phyloP scores from a whole-genome alignment of 1,140 invertebrate genomes.

The Aphaenogaster rudis region DNA sequence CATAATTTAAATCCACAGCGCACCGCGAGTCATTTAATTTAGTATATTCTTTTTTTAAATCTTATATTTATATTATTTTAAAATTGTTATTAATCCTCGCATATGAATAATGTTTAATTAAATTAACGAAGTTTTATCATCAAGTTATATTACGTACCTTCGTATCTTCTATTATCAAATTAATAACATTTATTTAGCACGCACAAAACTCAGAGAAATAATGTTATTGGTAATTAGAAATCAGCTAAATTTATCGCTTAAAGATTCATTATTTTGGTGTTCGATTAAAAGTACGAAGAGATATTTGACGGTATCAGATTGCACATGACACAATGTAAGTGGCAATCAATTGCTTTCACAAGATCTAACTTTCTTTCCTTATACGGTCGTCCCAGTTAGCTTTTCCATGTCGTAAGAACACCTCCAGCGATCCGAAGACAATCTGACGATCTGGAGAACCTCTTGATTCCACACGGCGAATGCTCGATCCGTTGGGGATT shows the following conservation, averaged over 20 bases:
- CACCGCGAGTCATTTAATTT: background rate
- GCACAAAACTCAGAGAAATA: background rate
- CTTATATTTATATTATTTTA: background rate
- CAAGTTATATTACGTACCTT: background rate
- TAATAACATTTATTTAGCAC: background rate
- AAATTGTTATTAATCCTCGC: conserved; percentile 6
- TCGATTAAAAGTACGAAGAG: background rate
- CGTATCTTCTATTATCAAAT: background rate
- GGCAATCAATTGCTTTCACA: conserved; percentile 19
- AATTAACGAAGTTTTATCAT: background rate
- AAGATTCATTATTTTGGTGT: background rate
- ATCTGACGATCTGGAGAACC: conserved; percentile 44
- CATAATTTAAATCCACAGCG: background rate
- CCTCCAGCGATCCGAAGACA: conserved; percentile 43
- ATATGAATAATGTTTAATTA: conserved; percentile 6
- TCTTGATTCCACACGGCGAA: conserved; percentile 50
- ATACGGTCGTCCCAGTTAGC: conserved; percentile 33
- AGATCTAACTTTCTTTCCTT: conserved; percentile 28
- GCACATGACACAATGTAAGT: background rate
- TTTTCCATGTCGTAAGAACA: conserved; percentile 28
- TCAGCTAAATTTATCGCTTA: background rate
- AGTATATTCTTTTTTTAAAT: conserved; percentile 5
- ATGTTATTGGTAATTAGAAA: background rate
- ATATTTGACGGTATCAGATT: background rate
- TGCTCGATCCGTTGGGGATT: conserved; percentile 7